Evolutionary conservation across 2,888 invertebrate species (phyloP).

Genomic region (Meloe dianella): DNA sequence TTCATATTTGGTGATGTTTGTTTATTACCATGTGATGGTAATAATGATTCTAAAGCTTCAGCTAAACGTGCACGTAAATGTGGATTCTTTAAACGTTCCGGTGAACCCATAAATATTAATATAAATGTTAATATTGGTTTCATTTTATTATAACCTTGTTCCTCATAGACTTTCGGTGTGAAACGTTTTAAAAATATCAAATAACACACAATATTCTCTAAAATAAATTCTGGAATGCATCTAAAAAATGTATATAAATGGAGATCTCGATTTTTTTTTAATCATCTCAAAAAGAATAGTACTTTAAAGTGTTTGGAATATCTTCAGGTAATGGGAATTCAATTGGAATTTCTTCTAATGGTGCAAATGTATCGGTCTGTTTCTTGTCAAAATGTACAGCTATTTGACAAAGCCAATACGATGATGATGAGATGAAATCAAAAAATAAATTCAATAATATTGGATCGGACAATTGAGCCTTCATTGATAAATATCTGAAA

Average conservation of each 20-base stretch:
- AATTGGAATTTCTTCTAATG: slow-evolving; percentile 63
- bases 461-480: slow-evolving; percentile 79
- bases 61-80: slow-evolving; percentile 90
- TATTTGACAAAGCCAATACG: slow-evolving; percentile 87
- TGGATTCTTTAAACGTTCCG: slow-evolving; percentile 79
- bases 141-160: slow-evolving; percentile 68
- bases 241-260: slow-evolving; percentile 62
- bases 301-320: slow-evolving; percentile 74
- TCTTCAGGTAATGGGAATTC: slow-evolving; percentile 69
- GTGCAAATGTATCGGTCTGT: slow-evolving; percentile 65
- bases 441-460: slow-evolving; percentile 73
- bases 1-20: slow-evolving; percentile 52
- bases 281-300: slow-evolving; percentile 18
- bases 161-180: slow-evolving; percentile 68
- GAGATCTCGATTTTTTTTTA: too few relatives aligned
- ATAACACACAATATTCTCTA: slow-evolving; percentile 86
- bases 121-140: slow-evolving; percentile 79
- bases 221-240: slow-evolving; percentile 87
- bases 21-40: slow-evolving; percentile 74
- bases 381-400: slow-evolving; percentile 63
- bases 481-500: slow-evolving; percentile 72
- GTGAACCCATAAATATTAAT: slow-evolving; percentile 87
- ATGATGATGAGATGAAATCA: slow-evolving; percentile 80
- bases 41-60: slow-evolving; percentile 84
- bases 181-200: slow-evolving; percentile 77